Conservation (phyloP, 2,797 vertebrate species). For the Myotis pilosus region DNA sequence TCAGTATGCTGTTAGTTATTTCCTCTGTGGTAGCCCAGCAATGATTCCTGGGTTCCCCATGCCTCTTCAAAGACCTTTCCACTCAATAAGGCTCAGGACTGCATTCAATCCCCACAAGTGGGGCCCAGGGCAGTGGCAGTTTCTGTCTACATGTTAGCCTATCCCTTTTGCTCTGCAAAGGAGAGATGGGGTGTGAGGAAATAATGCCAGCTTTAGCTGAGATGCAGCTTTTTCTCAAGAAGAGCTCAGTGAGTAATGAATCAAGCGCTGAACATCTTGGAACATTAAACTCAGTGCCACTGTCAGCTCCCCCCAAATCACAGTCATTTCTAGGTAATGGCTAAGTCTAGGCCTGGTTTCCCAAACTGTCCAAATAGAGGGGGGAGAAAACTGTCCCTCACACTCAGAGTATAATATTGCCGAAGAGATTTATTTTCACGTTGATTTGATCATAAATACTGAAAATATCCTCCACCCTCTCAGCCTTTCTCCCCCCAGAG, state of each 20-base stretch:
- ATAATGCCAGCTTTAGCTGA: not conserved
- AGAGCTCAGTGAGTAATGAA: not conserved
- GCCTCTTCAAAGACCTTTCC: not conserved
- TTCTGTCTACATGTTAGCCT: not conserved
- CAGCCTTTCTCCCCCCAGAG: constrained; percentile 19
- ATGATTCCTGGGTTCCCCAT: not conserved
- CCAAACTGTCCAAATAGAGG: constrained; percentile 29
- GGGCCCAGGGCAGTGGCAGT: not conserved
- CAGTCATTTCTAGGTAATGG: not conserved
- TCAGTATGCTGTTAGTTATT: not conserved
- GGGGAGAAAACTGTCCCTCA: not conserved
- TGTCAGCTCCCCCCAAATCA: not conserved
- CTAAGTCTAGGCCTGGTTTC: not conserved
- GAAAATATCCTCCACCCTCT: constrained; percentile 72
- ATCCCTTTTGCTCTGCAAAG: not conserved
- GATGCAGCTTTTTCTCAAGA: constrained; percentile 4
- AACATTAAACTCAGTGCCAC: constrained; percentile 39
- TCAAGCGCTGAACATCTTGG: not conserved
- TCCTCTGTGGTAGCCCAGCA: not conserved
- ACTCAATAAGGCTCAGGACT: not conserved
- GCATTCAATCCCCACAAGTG: not conserved
- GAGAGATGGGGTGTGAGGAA: not conserved
- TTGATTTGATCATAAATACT: constrained; percentile 77
- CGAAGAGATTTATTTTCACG: constrained; percentile 76
- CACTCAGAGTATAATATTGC: constrained; percentile 53